Conservation (phyloP, 37 sponge, comb jelly and placozoan genomes). For the Dysidea cf. avara region DNA sequence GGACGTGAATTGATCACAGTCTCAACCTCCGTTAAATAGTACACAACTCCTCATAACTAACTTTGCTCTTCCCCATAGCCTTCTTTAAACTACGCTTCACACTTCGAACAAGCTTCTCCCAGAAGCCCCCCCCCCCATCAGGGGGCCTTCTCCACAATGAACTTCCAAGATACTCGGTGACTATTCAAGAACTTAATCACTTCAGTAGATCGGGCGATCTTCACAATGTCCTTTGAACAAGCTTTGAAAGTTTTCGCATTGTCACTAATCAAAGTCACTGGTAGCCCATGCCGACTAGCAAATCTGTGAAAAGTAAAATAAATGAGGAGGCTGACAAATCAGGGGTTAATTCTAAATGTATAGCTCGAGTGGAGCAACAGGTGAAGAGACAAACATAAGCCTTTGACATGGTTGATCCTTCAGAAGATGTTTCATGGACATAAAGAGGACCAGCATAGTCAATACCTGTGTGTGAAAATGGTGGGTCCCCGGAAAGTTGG, state of each 20-base stretch:
- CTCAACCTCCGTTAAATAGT: constrained; percentile 34
- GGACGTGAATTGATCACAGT: constrained; percentile 15
- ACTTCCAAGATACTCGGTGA: not conserved
- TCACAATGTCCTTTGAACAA: not conserved
- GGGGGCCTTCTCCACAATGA: too few relatives aligned
- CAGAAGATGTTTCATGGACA: not conserved
- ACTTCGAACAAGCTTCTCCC: constrained; percentile 10
- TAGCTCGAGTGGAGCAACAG: constrained; percentile 1
- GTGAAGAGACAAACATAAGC: too few relatives aligned
- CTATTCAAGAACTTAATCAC: not conserved
- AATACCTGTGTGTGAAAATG: constrained; percentile 22
- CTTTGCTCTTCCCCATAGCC: constrained; percentile 10
- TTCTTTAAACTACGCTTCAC: constrained; percentile 28
- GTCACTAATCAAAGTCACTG: not conserved
- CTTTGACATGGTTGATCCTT: too few relatives aligned
- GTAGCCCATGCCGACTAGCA: not conserved
- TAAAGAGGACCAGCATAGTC: constrained; percentile 31
- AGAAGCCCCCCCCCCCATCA: constrained; percentile 11
- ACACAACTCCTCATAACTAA: constrained; percentile 19
- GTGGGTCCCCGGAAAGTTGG: constrained; percentile 24
- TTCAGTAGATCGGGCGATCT: not conserved
- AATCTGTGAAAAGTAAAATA: not conserved
- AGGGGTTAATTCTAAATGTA: constrained; percentile 2
- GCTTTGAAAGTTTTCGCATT: constrained; percentile 10
- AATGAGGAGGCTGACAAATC: constrained; percentile 1